Percentiles rank a stretch among this genome's conserved stretches.
These are phyloP conservation scores for Rhagonycha lutea DNA, from an alignment of 2,888 invertebrate species.

Conservation along the genomic window DNA sequence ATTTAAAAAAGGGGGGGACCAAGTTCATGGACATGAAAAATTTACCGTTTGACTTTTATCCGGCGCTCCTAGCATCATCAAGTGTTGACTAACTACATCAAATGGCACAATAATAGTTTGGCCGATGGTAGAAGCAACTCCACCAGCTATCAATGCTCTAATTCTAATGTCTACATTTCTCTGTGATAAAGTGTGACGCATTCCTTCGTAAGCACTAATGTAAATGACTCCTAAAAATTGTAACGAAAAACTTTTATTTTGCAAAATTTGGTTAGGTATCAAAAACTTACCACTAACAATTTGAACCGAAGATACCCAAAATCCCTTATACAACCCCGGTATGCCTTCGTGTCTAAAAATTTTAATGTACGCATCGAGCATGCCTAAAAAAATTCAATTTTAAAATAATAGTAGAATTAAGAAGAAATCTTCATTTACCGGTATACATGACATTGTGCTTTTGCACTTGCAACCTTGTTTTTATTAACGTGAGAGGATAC, in stretches of 20 bases:
- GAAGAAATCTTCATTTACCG: conserved; percentile 55
- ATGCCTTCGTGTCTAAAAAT: conserved; percentile 85
- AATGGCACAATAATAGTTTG: conserved; percentile 97
- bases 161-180: conserved; percentile 67
- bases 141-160: conserved; percentile 86
- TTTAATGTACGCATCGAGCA: conserved; percentile 87
- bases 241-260: background rate
- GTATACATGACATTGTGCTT: conserved; percentile 80
- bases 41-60: conserved; percentile 42
- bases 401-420: background rate
- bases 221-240: conserved; percentile 79
- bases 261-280: background rate
- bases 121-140: conserved; percentile 87
- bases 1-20: too few species aligned
- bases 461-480: conserved; percentile 91
- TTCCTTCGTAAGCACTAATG: conserved; percentile 92
- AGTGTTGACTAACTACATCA: conserved; percentile 94
- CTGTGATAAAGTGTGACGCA: conserved; percentile 77
- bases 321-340: conserved; percentile 88
- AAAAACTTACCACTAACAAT: conserved; percentile 52
- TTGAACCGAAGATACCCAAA: conserved; percentile 89
- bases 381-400: conserved; percentile 55
- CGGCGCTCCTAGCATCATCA: conserved; percentile 84
- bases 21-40: background rate
- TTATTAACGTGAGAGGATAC: conserved; percentile 92